phyloP scores from a whole-genome alignment of 2,888 invertebrate genomes.

The Diabrotica balteata region DNA sequence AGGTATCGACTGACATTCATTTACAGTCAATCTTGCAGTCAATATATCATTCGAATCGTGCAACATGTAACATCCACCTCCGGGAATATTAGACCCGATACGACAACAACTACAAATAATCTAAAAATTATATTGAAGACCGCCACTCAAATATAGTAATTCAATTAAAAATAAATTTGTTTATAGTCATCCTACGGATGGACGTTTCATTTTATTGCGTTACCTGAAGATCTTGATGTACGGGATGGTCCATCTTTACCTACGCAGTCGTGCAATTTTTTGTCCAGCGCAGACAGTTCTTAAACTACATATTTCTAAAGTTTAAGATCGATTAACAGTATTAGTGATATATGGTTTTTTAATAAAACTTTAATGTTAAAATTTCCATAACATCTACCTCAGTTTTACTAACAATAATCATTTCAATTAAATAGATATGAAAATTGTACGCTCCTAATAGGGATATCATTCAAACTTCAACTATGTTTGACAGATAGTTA shows the following conservation, averaged over 20 bases:
- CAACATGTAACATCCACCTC: not conserved
- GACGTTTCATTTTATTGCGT: not conserved
- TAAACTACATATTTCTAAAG: not conserved
- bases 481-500: too few species aligned
- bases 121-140: conserved; percentile 2
- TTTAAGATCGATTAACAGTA: not conserved
- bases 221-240: not conserved
- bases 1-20: conserved; percentile 9
- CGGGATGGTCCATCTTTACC: not conserved
- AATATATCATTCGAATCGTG: conserved; percentile 9
- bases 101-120: not conserved
- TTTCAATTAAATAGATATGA: too few species aligned
- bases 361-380: too few species aligned
- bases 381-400: too few species aligned
- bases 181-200: conserved; percentile 14
- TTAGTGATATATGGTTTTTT: too few species aligned
- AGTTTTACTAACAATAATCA: too few species aligned
- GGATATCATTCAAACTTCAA: too few species aligned
- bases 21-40: conserved; percentile 5
- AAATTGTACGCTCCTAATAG: too few species aligned
- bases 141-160: conserved; percentile 11
- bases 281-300: too few species aligned
- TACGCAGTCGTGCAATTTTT: not conserved
- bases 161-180: conserved; percentile 19
- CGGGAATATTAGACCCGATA: not conserved